phyloP scores from a whole-genome alignment of 2,113 vertebrate genomes.

The Ctenomys sociabilis region DNA sequence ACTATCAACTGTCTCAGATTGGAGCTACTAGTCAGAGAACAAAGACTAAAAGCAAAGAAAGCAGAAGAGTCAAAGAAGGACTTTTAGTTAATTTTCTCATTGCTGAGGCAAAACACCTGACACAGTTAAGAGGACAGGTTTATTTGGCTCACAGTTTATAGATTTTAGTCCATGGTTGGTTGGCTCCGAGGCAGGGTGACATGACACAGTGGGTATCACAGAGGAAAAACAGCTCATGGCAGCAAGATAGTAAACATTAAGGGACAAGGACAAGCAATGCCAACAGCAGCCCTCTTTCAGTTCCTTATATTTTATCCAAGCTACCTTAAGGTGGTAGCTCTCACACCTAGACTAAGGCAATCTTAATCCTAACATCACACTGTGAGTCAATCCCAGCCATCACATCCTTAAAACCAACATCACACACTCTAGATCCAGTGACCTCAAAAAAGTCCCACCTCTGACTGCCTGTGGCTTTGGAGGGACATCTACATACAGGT shows the following conservation, averaged over 20 bases:
- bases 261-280: not conserved
- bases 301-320: not conserved
- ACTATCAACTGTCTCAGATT: not conserved
- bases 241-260: not conserved
- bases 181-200: not conserved
- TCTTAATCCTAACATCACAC: not conserved
- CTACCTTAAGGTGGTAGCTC: not conserved
- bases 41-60: not conserved
- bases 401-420: not conserved
- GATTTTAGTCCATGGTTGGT: not conserved
- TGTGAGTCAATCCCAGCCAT: not conserved
- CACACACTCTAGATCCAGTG: not conserved
- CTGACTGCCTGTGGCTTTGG: not conserved
- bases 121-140: not conserved
- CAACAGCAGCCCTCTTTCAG: not conserved
- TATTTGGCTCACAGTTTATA: not conserved
- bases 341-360: not conserved
- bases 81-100: not conserved
- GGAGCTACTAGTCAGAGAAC: not conserved
- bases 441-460: not conserved
- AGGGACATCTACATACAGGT: not conserved
- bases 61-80: not conserved
- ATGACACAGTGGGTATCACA: not conserved
- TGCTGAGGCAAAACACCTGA: no score
- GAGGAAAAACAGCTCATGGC: not conserved